These are phyloP conservation scores for Dendrocincla tyrannina DNA, from an alignment of 2,797 vertebrate species.

Conservation along the genomic window DNA sequence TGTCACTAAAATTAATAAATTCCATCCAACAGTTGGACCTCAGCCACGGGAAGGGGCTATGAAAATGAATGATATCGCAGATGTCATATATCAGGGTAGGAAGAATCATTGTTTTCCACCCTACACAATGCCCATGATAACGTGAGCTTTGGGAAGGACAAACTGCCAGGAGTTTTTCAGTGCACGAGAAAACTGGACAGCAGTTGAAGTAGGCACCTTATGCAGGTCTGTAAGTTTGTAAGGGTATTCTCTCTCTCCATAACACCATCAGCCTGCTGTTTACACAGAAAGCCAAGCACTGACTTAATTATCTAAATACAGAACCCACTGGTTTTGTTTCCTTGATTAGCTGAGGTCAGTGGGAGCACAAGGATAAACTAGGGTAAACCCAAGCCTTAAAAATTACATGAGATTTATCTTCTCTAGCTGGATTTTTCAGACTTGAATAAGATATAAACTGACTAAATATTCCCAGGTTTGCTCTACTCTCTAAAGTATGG, in stretches of 20 bases:
- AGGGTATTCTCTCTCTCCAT: neutral
- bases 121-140: conserved; percentile 10
- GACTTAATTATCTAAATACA: neutral
- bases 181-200: conserved; percentile 9
- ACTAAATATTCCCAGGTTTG: neutral
- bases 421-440: neutral
- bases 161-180: conserved; percentile 13
- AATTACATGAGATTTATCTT: neutral
- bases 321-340: neutral
- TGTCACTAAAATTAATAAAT: conserved; percentile 43
- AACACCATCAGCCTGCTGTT: neutral
- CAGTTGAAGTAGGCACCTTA: neutral
- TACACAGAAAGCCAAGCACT: neutral
- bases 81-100: neutral
- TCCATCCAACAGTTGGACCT: neutral
- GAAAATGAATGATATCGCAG: neutral
- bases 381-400: neutral
- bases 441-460: neutral
- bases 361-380: neutral
- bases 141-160: conserved; percentile 3
- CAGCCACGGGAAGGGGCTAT: conserved; percentile 14
- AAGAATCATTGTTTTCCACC: conserved; percentile 26
- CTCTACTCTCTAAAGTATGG: neutral
- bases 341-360: neutral
- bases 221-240: neutral